Conservation (phyloP, 2,888 invertebrate species). For the Agrochola lota region DNA sequence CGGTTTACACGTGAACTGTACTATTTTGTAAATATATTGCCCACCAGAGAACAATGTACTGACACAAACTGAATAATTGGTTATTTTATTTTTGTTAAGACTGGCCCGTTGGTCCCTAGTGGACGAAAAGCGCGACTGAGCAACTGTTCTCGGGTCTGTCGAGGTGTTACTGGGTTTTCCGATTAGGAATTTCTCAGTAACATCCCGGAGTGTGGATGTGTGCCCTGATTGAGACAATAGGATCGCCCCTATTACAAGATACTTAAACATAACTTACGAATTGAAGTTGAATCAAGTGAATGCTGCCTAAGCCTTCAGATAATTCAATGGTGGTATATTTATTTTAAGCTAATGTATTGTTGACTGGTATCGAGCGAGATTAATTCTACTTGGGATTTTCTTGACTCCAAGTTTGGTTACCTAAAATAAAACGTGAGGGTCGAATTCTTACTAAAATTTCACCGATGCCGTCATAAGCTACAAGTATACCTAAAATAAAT, state of each 20-base stretch:
- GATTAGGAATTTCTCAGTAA: not conserved
- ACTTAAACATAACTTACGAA: not conserved
- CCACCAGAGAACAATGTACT: constrained; percentile 35
- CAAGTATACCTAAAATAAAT: not conserved
- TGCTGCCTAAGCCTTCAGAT: too few relatives aligned
- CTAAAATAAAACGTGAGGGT: not conserved
- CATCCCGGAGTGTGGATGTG: not conserved
- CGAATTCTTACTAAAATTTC: not conserved
- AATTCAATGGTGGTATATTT: too few relatives aligned
- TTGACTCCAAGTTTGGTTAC: not conserved
- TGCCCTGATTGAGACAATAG: not conserved
- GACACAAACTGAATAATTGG: constrained; percentile 25
- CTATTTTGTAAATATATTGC: constrained; percentile 50
- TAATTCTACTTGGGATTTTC: not conserved
- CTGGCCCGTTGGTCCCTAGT: too few relatives aligned
- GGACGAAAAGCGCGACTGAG: too few relatives aligned
- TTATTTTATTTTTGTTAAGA: constrained; percentile 9
- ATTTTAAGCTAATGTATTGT: too few relatives aligned
- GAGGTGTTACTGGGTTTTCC: not conserved
- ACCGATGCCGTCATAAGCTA: too few relatives aligned
- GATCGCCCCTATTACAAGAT: too few relatives aligned
- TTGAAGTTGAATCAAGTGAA: not conserved
- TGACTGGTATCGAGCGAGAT: too few relatives aligned
- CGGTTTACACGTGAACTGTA: constrained; percentile 23
- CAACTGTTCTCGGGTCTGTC: not conserved